A percentile compares a stretch with the other conserved stretches of the same genome.
Evolutionary conservation across 2,113 vertebrate genomes (phyloP).

Genomic region (Shinisaurus crocodilurus): DNA sequence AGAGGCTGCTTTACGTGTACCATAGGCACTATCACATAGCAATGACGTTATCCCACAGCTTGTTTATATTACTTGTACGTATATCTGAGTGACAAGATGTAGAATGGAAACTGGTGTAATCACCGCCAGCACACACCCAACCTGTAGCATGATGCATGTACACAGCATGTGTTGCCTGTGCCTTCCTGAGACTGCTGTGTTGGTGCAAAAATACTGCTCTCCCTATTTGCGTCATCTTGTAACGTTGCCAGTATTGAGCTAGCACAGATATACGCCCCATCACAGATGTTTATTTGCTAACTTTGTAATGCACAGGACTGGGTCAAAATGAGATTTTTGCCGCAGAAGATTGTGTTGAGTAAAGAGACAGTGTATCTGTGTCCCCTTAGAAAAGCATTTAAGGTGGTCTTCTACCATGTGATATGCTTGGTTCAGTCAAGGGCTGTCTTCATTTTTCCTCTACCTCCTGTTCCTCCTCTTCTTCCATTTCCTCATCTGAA

Average conservation of each 20-base stretch:
- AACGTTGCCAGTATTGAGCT: not conserved
- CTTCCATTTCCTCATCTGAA: constrained; percentile 72
- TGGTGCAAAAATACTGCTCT: not conserved
- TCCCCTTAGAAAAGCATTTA: not conserved
- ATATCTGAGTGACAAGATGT: not conserved
- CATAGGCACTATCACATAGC: not conserved
- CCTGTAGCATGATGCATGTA: not conserved
- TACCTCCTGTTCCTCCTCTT: constrained; percentile 65
- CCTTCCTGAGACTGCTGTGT: not conserved
- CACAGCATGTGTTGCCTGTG: not conserved
- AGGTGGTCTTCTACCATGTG: constrained; percentile 35
- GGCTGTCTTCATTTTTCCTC: constrained; percentile 58
- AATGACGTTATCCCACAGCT: not conserved
- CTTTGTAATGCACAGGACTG: not conserved
- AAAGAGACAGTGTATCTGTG: not conserved
- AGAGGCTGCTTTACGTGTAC: not conserved
- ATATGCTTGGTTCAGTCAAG: constrained; percentile 52
- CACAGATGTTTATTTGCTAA: constrained; percentile 2
- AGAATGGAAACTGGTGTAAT: not conserved
- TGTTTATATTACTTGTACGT: not conserved
- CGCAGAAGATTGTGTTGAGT: not conserved
- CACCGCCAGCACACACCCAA: not conserved
- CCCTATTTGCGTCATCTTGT: not conserved
- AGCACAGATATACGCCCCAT: not conserved
- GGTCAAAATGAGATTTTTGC: not conserved